Evolutionary conservation across 2,113 vertebrate species (phyloP).

Genomic region (Scalopus aquaticus): DNA sequence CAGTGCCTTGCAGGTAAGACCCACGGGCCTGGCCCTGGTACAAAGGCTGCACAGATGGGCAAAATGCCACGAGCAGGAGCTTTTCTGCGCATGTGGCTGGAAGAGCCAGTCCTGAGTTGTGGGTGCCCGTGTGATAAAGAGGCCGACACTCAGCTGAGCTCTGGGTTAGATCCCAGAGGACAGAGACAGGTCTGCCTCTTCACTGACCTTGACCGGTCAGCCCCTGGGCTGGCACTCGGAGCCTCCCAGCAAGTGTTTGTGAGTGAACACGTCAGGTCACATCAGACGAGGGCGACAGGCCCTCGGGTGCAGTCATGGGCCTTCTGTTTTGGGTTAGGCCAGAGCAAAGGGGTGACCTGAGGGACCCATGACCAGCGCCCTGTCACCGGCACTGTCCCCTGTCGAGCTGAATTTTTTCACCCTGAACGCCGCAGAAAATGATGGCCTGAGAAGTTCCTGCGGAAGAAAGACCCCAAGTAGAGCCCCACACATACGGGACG

Average conservation of each 20-base stretch:
- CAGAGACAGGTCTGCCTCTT: neutral
- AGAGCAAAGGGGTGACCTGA: neutral
- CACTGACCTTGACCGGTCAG: neutral
- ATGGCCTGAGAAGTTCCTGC: neutral
- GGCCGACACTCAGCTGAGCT: neutral
- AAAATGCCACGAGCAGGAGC: neutral
- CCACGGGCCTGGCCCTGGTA: neutral
- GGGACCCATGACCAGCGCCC: neutral
- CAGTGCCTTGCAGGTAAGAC: slow-evolving; percentile 86
- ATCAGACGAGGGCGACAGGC: neutral
- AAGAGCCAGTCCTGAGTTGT: neutral
- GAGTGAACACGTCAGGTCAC: neutral
- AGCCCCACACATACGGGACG: neutral
- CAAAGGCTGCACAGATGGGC: neutral
- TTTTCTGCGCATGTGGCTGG: neutral
- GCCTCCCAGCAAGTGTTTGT: neutral
- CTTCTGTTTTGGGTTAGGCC: neutral
- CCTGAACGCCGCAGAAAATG: neutral
- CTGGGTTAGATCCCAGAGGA: neutral
- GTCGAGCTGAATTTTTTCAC: neutral
- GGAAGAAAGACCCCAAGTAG: neutral
- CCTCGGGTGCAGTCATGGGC: neutral
- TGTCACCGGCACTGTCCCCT: neutral
- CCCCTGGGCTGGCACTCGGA: accelerated
- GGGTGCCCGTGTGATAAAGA: neutral